A percentile compares a stretch with the other conserved stretches of the same genome.
These are phyloP conservation scores for Chionomys nivalis DNA, from an alignment of 2,113 vertebrate species.

Conservation along the genomic window DNA sequence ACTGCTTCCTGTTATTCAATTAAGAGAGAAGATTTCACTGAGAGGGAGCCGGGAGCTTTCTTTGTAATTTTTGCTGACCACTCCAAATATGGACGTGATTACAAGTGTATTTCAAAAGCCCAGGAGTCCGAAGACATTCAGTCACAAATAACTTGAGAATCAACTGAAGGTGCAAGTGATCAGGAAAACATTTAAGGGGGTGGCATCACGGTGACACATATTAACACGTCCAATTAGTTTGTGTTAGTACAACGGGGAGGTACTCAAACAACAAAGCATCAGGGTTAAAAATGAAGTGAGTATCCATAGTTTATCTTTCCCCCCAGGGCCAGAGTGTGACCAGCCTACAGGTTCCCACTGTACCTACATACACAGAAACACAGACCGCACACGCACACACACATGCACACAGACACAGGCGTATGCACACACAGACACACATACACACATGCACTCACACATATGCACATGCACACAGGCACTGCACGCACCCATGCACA, in stretches of 20 bases:
- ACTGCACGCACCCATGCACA: neutral
- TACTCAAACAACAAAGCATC: neutral
- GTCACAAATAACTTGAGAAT: neutral
- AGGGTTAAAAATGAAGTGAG: neutral
- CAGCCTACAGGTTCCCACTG: neutral
- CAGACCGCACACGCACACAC: neutral
- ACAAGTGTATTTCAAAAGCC: neutral
- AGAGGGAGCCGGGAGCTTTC: neutral
- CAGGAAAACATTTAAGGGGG: neutral
- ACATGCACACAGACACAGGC: too few species aligned
- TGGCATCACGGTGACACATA: accelerated
- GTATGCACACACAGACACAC: neutral
- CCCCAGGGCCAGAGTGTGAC: neutral
- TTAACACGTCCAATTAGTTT: neutral
- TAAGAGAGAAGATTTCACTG: neutral
- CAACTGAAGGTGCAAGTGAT: neutral
- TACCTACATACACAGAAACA: neutral
- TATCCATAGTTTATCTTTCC: neutral
- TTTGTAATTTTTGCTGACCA: neutral
- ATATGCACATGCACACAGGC: neutral
- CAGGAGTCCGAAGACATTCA: accelerated
- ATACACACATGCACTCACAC: neutral
- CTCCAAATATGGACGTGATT: neutral
- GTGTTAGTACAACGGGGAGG: neutral
- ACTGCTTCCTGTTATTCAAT: constrained; percentile 22